Evolutionary conservation across 2,113 vertebrate genomes (phyloP).

Genomic region (Cyanoramphus novaezelandiae): DNA sequence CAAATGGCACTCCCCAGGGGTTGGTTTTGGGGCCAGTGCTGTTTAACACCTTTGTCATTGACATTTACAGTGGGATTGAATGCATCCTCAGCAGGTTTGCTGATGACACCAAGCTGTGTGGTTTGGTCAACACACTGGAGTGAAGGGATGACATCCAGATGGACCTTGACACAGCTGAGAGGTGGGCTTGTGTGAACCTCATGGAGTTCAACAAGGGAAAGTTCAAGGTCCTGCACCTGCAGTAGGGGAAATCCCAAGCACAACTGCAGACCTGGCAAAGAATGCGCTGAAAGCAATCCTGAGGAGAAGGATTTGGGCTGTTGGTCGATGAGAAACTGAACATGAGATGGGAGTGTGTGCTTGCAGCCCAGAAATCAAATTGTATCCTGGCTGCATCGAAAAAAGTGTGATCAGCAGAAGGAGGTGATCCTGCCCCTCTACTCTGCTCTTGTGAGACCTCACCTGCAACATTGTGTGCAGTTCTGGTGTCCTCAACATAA

Average conservation of each 20-base stretch:
- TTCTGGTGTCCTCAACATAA: too few species aligned
- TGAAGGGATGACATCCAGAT: background rate
- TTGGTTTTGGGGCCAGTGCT: background rate
- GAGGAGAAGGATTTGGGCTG: background rate
- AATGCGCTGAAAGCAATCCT: background rate
- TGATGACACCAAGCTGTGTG: background rate
- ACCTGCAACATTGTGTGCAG: too few species aligned
- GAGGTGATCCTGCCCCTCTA: too few species aligned
- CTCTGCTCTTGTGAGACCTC: too few species aligned
- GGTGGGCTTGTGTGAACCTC: accelerated
- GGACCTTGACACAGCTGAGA: background rate
- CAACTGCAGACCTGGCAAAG: background rate
- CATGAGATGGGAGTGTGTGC: too few species aligned
- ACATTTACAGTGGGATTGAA: background rate
- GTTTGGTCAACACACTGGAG: background rate
- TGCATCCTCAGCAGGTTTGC: background rate
- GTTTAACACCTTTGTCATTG: background rate
- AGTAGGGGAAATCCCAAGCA: background rate
- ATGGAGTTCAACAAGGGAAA: background rate
- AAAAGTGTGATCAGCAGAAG: too few species aligned
- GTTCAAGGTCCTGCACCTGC: background rate
- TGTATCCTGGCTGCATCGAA: too few species aligned
- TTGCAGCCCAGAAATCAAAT: too few species aligned
- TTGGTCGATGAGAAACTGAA: background rate
- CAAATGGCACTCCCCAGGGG: background rate